Base-by-base conservation (phyloP, 2,113 vertebrate genomes). In the Eubucco bourcierii region DNA sequence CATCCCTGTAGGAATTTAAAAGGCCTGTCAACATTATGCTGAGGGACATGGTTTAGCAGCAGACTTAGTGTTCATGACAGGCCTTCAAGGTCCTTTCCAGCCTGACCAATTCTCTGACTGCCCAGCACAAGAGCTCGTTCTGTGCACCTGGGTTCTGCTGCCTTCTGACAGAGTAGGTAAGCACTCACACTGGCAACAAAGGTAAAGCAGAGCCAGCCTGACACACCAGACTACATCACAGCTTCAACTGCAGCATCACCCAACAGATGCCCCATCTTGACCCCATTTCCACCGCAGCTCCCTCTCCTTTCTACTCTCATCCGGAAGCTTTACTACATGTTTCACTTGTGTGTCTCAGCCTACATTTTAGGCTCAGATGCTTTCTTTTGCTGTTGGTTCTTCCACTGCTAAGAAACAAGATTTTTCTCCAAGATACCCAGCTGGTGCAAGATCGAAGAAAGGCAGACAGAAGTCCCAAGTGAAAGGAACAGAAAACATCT, bases 371-470 rank as follows among this genome's bases (percentile, higher is more conserved):
- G 21, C 8, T 86, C 46, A 92, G 80, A 84, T 25, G 70, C 70
- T 71, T 75, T 65, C 73, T 70, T 41, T n/a, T 60, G 55, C 65
- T 46, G 60, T 29, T 67, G 52, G 31, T 33, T 87, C 16, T 70
- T 61, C 75, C 59, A 63, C 86, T 79, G 34, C 73, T 91, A 88
- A 65, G 33, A 52, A 75, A 80, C 3, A 4, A 90, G 58, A 78
- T 2, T 53, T 12, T 83, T 61, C 88, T 81, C 83, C 83, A 90
- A 83, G 86, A 96, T 70, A 93, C 74, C 80, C 88, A 94, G 88
- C 74, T 90, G 74, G 77, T 72, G 55, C 63, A 79, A 65, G 50
- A 78, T 23, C 20, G 85, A 76, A 90, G 78, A 0, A 0, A 73
- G 67, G 83, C 74, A 90, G 67, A 59, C 65, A 90, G 58, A 84